A percentile compares a stretch with the other conserved stretches of the same genome.
phyloP scores from a whole-genome alignment of 2,888 invertebrate genomes.

The Xestia sexstrigata region DNA sequence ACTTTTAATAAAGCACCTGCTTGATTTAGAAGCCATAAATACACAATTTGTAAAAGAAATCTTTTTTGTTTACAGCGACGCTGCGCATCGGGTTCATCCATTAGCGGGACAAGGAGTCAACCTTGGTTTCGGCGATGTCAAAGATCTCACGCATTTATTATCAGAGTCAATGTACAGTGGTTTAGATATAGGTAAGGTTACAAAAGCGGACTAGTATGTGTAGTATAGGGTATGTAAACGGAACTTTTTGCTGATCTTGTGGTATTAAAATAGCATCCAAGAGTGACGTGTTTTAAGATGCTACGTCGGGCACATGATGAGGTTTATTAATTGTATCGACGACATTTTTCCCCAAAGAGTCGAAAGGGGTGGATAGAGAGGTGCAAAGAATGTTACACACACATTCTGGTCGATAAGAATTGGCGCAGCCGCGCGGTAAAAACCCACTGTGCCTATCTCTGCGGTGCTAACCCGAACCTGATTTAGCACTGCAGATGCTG shows the following conservation, averaged over 20 bases:
- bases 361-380: background rate
- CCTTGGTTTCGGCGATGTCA: constrained; percentile 98
- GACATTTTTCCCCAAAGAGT: background rate
- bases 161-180: constrained; percentile 94
- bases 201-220: background rate
- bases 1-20: background rate
- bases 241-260: background rate
- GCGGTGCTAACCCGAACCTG: background rate
- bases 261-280: background rate
- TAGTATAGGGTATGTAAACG: background rate
- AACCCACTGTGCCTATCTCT: background rate
- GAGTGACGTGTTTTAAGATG: background rate
- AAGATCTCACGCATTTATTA: constrained; percentile 93
- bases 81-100: constrained; percentile 98
- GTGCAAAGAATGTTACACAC: background rate
- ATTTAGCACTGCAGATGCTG: background rate
- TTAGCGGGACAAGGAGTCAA: constrained; percentile 99
- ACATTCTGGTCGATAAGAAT: background rate
- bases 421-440: background rate
- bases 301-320: background rate
- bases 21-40: background rate
- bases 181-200: constrained; percentile 92
- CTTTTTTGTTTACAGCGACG: constrained; percentile 91
- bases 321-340: too few species aligned
- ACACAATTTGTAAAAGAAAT: background rate